These are phyloP conservation scores for Novumbra hubbsi DNA, from an alignment of 2,797 vertebrate species.

Conservation along the genomic window DNA sequence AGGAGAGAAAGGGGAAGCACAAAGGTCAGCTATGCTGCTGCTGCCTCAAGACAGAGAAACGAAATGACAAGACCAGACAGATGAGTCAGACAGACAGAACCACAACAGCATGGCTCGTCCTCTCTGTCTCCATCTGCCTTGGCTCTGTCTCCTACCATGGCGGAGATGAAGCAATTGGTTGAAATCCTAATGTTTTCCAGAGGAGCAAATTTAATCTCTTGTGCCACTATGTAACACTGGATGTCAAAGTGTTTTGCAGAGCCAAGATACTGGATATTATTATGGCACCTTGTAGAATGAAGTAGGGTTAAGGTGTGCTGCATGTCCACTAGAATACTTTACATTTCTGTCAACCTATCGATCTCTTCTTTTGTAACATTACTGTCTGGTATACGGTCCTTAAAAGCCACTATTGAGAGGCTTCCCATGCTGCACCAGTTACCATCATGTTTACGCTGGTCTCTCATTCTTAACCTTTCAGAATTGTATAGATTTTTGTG, in stretches of 20 bases:
- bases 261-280: background rate
- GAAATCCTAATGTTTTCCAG: slow-evolving; percentile 3
- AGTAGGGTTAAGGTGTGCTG: background rate
- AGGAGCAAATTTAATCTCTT: background rate
- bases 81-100: slow-evolving; percentile 10
- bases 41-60: slow-evolving; percentile 11
- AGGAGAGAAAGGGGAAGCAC: slow-evolving; percentile 93
- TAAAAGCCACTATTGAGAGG: background rate
- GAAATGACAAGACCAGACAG: slow-evolving; percentile 3
- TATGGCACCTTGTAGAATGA: background rate
- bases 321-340: background rate
- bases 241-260: background rate
- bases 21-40: slow-evolving; percentile 86
- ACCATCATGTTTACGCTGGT: slow-evolving; percentile 13
- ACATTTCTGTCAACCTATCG: background rate
- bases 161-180: background rate
- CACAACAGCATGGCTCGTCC: background rate
- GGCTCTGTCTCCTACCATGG: background rate
- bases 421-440: background rate
- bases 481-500: slow-evolving; percentile 18
- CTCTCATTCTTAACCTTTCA: background rate
- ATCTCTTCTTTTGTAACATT: background rate
- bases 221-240: background rate
- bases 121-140: slow-evolving; percentile 7
- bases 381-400: background rate